Evolutionary conservation across 2,797 vertebrate genomes (phyloP).

Genomic region (Rhodeus uyekii): DNA sequence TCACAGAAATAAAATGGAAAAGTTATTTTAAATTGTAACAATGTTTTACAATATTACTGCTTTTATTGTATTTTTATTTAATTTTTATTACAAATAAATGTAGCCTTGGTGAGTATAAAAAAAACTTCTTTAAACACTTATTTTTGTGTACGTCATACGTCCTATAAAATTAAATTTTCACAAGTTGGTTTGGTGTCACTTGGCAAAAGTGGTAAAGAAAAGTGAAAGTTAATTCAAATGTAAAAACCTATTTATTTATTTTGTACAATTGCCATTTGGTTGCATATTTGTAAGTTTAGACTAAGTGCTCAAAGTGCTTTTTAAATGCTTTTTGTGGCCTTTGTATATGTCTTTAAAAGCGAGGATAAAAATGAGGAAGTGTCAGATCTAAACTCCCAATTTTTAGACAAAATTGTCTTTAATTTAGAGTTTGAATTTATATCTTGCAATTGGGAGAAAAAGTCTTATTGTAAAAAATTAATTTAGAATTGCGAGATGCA

Average conservation of each 20-base stretch:
- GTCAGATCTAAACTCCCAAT: background rate
- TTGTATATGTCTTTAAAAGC: background rate
- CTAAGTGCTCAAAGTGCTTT: background rate
- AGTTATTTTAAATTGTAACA: background rate
- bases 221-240: background rate
- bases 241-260: background rate
- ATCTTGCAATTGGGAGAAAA: background rate
- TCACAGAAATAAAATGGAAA: background rate
- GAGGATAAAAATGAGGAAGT: background rate
- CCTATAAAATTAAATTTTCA: background rate
- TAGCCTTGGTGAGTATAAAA: background rate
- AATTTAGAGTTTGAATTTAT: background rate
- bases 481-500: background rate
- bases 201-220: background rate
- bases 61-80: background rate
- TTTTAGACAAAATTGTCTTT: too few species aligned
- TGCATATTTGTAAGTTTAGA: background rate
- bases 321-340: background rate
- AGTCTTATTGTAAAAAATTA: background rate
- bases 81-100: background rate
- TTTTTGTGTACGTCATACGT: background rate
- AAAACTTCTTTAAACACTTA: background rate
- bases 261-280: background rate
- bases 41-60: background rate
- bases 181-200: background rate